phyloP scores from a whole-genome alignment of 2,888 invertebrate species.

The Eugnorisma glareosa region DNA sequence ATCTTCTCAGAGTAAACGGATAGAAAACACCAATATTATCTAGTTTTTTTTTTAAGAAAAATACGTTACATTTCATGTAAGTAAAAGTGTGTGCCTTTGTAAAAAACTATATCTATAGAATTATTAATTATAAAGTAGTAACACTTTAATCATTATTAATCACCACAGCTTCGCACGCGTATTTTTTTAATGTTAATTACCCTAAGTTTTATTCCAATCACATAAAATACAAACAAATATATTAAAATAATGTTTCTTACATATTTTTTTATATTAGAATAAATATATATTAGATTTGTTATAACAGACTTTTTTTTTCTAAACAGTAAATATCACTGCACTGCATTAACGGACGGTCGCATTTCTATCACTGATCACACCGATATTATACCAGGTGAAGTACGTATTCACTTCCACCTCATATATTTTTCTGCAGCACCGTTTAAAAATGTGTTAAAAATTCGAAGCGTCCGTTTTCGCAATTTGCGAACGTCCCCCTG shows the following conservation, averaged over 20 bases:
- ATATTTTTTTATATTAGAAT: too few species aligned
- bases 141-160: neutral
- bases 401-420: slow-evolving; percentile 32
- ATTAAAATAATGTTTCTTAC: too few species aligned
- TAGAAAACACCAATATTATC: neutral
- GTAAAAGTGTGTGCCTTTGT: neutral
- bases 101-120: neutral
- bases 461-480: slow-evolving; percentile 31
- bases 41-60: neutral
- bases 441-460: slow-evolving; percentile 58
- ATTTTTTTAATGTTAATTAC: too few species aligned
- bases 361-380: neutral
- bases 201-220: neutral
- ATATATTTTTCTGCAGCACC: slow-evolving; percentile 44
- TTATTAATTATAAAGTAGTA: too few species aligned
- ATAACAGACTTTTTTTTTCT: too few species aligned
- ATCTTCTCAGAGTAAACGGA: too few species aligned
- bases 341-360: neutral
- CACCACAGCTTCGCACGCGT: too few species aligned
- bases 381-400: neutral
- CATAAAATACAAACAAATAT: neutral
- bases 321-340: neutral
- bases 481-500: slow-evolving; percentile 46
- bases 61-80: neutral
- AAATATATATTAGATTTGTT: neutral